phyloP scores from a whole-genome alignment of 2,797 vertebrate species.

The Zenarchopterus dispar region DNA sequence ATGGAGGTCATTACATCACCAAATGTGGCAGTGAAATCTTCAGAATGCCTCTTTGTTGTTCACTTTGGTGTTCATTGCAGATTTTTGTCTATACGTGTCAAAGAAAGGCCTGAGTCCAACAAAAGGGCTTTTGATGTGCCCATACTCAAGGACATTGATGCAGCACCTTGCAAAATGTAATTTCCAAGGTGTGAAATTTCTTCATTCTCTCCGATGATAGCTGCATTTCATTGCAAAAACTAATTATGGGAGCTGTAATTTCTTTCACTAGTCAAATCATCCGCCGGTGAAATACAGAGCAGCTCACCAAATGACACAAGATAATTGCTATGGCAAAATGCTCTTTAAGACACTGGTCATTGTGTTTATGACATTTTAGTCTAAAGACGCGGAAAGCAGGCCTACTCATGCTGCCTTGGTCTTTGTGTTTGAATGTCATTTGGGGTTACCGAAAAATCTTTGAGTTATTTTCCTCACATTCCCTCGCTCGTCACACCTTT shows the following conservation, averaged over 20 bases:
- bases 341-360: constrained; percentile 46
- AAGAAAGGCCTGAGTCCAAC: constrained; percentile 33
- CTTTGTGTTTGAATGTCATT: constrained; percentile 19
- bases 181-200: constrained; percentile 83
- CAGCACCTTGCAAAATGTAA: constrained; percentile 78
- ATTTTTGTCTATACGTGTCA: constrained; percentile 50
- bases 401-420: constrained; percentile 23
- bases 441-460: constrained; percentile 38
- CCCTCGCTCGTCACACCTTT: constrained; percentile 12
- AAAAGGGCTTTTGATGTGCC: constrained; percentile 61
- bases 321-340: constrained; percentile 66
- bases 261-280: constrained; percentile 71
- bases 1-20: constrained; percentile 44
- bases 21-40: constrained; percentile 53
- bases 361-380: constrained; percentile 40
- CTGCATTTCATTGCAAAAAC: constrained; percentile 81
- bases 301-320: constrained; percentile 57
- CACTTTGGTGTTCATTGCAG: constrained; percentile 58
- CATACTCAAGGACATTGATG: constrained; percentile 74
- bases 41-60: constrained; percentile 52
- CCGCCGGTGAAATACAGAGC: constrained; percentile 64
- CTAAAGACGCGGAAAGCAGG: constrained; percentile 6
- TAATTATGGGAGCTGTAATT: constrained; percentile 79
- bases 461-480: constrained; percentile 16
- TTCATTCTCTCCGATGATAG: constrained; percentile 78